Evolutionary conservation across 2,797 vertebrate genomes (phyloP).

Genomic region (Phoebastria nigripes): DNA sequence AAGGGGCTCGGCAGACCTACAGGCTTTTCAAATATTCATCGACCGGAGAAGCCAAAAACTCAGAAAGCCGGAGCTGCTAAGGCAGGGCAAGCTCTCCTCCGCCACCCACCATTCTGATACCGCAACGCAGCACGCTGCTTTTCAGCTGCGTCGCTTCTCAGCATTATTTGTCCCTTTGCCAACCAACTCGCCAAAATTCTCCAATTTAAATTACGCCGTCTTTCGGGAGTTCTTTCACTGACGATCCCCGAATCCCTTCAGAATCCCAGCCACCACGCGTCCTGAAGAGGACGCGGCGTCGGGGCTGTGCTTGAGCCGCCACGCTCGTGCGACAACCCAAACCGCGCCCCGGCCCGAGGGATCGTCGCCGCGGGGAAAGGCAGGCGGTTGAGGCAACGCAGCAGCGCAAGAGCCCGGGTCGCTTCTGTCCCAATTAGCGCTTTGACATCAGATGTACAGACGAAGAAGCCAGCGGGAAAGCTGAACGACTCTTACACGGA

Average conservation of each 20-base stretch:
- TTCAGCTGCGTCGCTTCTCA: neutral
- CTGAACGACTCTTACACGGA: neutral
- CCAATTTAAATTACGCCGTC: neutral
- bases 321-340: neutral
- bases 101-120: neutral
- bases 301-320: accelerated
- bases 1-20: neutral
- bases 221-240: constrained; percentile 33
- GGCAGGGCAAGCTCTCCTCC: neutral
- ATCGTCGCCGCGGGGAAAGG: accelerated
- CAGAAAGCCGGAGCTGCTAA: neutral
- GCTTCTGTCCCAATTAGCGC: neutral
- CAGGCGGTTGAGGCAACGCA: accelerated
- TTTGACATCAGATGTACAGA: neutral
- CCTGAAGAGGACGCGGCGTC: neutral
- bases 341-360: neutral
- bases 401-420: neutral
- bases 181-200: constrained; percentile 15
- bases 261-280: neutral
- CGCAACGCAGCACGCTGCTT: neutral
- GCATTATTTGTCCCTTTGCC: neutral
- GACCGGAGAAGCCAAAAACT: neutral
- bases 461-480: neutral
- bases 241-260: neutral
- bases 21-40: neutral